Percentiles rank a stretch among this genome's conserved stretches.
Conservation (phyloP, 2,113 vertebrate genomes). For the Pteropus alecto region DNA sequence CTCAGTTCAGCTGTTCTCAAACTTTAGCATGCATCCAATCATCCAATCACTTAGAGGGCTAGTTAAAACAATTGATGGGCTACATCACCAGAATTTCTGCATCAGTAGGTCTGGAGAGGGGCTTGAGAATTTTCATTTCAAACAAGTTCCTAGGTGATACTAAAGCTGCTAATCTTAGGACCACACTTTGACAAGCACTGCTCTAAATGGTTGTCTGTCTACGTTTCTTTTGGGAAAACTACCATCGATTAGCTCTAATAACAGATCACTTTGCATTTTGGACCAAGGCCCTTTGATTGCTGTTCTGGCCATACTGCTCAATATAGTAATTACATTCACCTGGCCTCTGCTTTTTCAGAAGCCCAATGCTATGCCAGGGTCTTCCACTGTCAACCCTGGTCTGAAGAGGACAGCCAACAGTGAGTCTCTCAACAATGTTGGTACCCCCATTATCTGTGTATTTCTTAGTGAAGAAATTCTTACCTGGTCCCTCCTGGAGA, state of each 20-base stretch:
- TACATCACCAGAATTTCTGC: neutral
- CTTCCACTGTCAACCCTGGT: neutral
- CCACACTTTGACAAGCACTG: neutral
- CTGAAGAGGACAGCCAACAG: neutral
- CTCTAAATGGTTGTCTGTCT: neutral
- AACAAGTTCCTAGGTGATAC: neutral
- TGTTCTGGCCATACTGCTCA: neutral
- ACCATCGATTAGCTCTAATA: neutral
- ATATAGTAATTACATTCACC: neutral
- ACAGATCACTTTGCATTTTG: neutral
- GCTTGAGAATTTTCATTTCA: neutral
- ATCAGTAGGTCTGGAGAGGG: neutral
- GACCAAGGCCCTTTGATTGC: neutral
- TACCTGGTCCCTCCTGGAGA: neutral
- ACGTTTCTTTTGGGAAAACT: neutral
- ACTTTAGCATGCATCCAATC: neutral
- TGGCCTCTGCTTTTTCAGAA: neutral
- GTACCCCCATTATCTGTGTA: neutral
- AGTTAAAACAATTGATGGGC: neutral
- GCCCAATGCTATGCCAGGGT: neutral
- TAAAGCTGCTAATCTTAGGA: neutral
- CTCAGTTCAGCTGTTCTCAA: neutral
- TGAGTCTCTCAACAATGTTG: neutral
- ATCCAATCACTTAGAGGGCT: neutral
- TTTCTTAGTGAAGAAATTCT: neutral